Percentiles rank a stretch among this genome's conserved stretches.
Conservation (phyloP, 2,888 invertebrate species). For the Malacosoma neustria region DNA sequence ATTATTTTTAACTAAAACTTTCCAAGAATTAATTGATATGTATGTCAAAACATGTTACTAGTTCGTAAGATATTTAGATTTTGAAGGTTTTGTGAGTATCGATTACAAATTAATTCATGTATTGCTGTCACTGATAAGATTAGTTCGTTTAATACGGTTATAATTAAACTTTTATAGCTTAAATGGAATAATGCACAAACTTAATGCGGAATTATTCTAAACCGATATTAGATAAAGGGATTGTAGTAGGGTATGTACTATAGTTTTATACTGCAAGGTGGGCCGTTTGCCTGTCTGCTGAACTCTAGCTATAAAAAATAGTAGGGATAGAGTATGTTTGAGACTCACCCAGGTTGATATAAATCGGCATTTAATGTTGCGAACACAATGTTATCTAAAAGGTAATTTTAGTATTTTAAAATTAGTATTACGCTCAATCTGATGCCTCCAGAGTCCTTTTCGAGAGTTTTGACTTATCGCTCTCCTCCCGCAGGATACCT, state of each 20-base stretch:
- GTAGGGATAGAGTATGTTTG: too few relatives aligned
- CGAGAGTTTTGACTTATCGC: too few relatives aligned
- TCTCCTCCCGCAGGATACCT: too few relatives aligned
- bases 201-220: constrained; percentile 58
- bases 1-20: too few relatives aligned
- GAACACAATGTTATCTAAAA: too few relatives aligned
- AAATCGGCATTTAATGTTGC: constrained; percentile 40
- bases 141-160: constrained; percentile 27
- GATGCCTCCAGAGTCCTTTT: too few relatives aligned
- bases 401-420: too few relatives aligned
- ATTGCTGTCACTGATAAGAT: constrained; percentile 35
- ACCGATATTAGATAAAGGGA: constrained; percentile 41
- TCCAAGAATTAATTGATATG: background rate
- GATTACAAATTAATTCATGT: constrained; percentile 34
- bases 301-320: background rate
- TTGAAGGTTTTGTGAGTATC: constrained; percentile 23
- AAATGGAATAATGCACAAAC: constrained; percentile 47
- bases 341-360: constrained; percentile 54
- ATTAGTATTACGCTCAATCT: too few relatives aligned
- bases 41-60: constrained; percentile 8
- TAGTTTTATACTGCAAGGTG: too few relatives aligned
- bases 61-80: constrained; percentile 14
- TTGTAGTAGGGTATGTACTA: too few relatives aligned
- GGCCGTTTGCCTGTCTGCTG: too few relatives aligned
- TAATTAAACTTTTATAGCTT: constrained; percentile 61